phyloP scores from a whole-genome alignment of 2,888 invertebrate genomes.

The Oasisia sp. region DNA sequence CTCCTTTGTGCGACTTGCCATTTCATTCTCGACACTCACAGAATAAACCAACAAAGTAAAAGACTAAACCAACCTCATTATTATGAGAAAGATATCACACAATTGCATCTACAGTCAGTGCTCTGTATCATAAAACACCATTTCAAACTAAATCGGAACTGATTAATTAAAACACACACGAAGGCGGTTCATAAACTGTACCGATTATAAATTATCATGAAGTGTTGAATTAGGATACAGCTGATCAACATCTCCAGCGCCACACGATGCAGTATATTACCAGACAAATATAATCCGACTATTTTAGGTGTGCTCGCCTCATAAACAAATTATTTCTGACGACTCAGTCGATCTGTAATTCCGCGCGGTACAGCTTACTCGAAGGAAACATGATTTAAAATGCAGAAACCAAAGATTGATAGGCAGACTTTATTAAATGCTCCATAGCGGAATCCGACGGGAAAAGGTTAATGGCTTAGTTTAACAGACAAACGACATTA shows the following conservation, averaged over 20 bases:
- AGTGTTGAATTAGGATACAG: too few species aligned
- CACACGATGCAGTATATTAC: background rate
- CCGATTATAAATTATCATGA: too few species aligned
- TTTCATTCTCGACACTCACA: too few species aligned
- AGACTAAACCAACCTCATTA: background rate
- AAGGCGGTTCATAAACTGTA: background rate
- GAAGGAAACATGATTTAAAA: slow-evolving; percentile 3
- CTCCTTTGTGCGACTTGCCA: too few species aligned
- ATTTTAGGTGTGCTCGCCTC: background rate
- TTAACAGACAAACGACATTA: slow-evolving; percentile 9
- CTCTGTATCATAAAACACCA: background rate
- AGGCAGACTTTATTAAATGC: background rate
- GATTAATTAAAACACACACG: background rate
- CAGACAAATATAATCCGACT: background rate
- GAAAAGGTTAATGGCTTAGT: background rate
- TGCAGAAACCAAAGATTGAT: background rate
- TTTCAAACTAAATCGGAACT: background rate
- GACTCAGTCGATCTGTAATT: background rate
- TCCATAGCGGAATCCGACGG: background rate
- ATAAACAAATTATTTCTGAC: background rate
- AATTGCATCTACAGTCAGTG: background rate
- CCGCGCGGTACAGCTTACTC: background rate
- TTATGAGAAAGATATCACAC: background rate
- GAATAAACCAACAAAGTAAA: too few species aligned
- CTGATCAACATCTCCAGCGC: too few species aligned